These are phyloP conservation scores for Romanogobio albipinnatus DNA, from an alignment of 2,113 vertebrate genomes.

Conservation along the genomic window DNA sequence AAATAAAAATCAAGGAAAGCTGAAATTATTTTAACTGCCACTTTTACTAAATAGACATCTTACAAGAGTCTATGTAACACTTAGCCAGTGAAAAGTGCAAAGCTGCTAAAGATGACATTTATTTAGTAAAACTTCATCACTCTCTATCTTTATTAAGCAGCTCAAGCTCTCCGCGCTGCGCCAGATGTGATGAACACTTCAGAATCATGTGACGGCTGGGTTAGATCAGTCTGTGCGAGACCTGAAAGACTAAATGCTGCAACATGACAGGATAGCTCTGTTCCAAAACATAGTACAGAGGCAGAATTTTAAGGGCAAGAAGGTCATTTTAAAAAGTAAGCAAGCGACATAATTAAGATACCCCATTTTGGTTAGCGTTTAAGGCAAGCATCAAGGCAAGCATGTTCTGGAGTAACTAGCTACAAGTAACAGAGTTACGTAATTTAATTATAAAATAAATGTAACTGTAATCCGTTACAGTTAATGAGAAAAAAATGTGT, in stretches of 20 bases:
- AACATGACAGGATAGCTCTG: not conserved
- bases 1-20: not conserved
- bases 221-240: conserved; percentile 18
- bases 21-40: not conserved
- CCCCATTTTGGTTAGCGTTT: not conserved
- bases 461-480: too few species aligned
- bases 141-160: not conserved
- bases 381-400: not conserved
- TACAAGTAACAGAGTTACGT: too few species aligned
- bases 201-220: not conserved
- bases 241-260: not conserved
- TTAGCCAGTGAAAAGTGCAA: not conserved
- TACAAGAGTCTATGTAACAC: not conserved
- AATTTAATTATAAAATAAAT: too few species aligned
- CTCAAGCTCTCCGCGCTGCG: not conserved
- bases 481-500: too few species aligned
- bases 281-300: not conserved
- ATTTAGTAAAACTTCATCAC: conserved; percentile 3
- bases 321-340: not conserved
- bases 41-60: not conserved
- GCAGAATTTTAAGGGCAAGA: not conserved
- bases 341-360: not conserved
- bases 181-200: conserved; percentile 4
- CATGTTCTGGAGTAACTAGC: too few species aligned
- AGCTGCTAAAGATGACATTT: not conserved